Percentiles rank a stretch among this genome's conserved stretches.
These are phyloP conservation scores for Drosophila lini DNA, from an alignment of 1,140 invertebrate genomes.

Conservation along the genomic window DNA sequence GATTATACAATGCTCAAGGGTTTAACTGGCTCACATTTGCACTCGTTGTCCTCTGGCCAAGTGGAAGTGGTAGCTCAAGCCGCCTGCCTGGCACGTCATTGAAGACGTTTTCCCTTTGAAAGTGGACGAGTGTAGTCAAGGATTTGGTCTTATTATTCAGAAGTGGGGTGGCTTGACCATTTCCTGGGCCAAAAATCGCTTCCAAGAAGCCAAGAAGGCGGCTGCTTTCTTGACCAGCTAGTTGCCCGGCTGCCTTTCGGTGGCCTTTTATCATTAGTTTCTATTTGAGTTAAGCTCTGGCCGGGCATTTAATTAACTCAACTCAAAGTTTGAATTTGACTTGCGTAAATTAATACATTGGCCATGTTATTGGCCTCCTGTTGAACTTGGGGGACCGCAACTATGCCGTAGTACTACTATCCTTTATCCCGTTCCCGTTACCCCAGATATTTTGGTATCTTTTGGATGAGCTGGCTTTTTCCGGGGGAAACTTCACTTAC, in stretches of 20 bases:
- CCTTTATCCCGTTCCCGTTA: neutral
- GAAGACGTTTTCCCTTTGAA: slow-evolving; percentile 22
- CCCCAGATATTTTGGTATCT: slow-evolving; percentile 37
- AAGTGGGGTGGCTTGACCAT: slow-evolving; percentile 15
- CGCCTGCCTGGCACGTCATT: slow-evolving; percentile 18
- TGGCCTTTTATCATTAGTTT: slow-evolving; percentile 54
- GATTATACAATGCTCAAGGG: slow-evolving; percentile 26
- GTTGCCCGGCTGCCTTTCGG: slow-evolving; percentile 10
- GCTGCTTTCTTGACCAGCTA: slow-evolving; percentile 19
- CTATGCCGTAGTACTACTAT: slow-evolving; percentile 36
- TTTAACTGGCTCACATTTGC: slow-evolving; percentile 17
- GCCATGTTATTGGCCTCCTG: slow-evolving; percentile 65
- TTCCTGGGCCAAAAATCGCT: slow-evolving; percentile 11
- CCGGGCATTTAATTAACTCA: slow-evolving; percentile 71
- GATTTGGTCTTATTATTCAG: slow-evolving; percentile 38
- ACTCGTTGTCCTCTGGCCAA: slow-evolving; percentile 24
- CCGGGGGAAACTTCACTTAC: slow-evolving; percentile 32
- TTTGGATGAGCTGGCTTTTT: slow-evolving; percentile 44
- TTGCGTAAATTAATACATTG: slow-evolving; percentile 75
- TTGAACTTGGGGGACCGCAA: slow-evolving; percentile 58
- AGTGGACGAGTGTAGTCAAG: slow-evolving; percentile 18
- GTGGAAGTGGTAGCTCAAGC: neutral
- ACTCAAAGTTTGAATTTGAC: slow-evolving; percentile 57
- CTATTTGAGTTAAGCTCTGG: slow-evolving; percentile 63
- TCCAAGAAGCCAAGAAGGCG: slow-evolving; percentile 3